phyloP scores from a whole-genome alignment of 2,797 vertebrate genomes.

The Anomalospiza imberbis region DNA sequence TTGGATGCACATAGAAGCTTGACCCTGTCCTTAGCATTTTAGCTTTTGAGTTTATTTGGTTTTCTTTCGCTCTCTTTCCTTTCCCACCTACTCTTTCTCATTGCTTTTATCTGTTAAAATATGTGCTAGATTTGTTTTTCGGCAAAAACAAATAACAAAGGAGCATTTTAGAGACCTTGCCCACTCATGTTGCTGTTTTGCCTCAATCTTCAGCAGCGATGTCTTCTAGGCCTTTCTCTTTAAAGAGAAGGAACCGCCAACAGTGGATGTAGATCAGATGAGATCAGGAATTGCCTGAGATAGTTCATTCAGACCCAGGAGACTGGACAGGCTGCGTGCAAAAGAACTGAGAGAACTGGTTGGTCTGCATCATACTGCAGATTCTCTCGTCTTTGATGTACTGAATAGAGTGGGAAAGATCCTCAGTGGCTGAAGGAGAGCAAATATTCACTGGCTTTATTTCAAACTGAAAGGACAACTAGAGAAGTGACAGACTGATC shows the following conservation, averaged over 20 bases:
- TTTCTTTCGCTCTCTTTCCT: neutral
- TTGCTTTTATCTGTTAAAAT: neutral
- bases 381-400: neutral
- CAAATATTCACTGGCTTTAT: neutral
- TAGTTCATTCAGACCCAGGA: neutral
- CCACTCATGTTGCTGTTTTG: neutral
- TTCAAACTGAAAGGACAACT: neutral
- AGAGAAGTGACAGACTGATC: neutral
- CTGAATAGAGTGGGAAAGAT: neutral
- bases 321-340: neutral
- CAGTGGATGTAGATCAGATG: neutral
- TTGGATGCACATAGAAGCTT: neutral
- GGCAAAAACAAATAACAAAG: neutral
- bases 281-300: neutral
- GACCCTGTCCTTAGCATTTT: neutral
- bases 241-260: neutral
- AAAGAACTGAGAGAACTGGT: neutral
- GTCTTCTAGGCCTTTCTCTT: neutral
- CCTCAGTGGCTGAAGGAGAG: neutral
- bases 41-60: neutral
- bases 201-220: neutral
- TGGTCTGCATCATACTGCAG: too few species aligned
- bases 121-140: neutral
- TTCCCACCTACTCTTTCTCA: neutral
- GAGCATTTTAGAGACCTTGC: neutral